A percentile compares a stretch with the other conserved stretches of the same genome.
Evolutionary conservation across 2,113 vertebrate genomes (phyloP).

Genomic region (Misgurnus mizolepis): DNA sequence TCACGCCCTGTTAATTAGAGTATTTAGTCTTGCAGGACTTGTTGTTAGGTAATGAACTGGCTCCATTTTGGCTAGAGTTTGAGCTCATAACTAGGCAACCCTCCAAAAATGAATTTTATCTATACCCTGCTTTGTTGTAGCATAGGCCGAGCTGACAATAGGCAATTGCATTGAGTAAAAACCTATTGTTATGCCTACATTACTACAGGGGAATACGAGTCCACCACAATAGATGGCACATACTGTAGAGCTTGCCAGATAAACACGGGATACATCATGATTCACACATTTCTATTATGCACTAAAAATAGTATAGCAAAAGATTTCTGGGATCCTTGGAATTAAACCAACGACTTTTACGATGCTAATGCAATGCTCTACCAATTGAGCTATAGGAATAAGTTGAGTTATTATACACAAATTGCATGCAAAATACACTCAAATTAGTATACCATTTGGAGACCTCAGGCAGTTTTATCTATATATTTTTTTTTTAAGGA

Average conservation of each 20-base stretch:
- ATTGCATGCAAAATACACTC: too few relatives aligned
- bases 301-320: too few relatives aligned
- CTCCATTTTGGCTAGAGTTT: slow-evolving; percentile 24
- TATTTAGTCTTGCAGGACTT: slow-evolving; percentile 62
- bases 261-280: too few relatives aligned
- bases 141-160: not conserved
- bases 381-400: too few relatives aligned
- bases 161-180: not conserved
- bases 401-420: too few relatives aligned
- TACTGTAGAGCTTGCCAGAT: not conserved
- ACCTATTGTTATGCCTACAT: not conserved
- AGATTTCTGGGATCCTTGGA: too few relatives aligned
- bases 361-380: too few relatives aligned
- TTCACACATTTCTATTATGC: too few relatives aligned
- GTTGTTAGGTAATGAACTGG: slow-evolving; percentile 43
- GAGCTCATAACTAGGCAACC: slow-evolving; percentile 2
- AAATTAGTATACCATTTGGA: too few relatives aligned
- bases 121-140: slow-evolving; percentile 53
- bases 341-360: too few relatives aligned
- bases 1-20: slow-evolving; percentile 55
- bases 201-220: not conserved
- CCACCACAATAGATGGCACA: not conserved
- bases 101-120: slow-evolving; percentile 49
- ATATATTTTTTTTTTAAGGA: too few relatives aligned
- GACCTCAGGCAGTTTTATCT: too few relatives aligned